Base-by-base conservation (phyloP, 2,797 vertebrate species). In the Parambassis ranga region DNA sequence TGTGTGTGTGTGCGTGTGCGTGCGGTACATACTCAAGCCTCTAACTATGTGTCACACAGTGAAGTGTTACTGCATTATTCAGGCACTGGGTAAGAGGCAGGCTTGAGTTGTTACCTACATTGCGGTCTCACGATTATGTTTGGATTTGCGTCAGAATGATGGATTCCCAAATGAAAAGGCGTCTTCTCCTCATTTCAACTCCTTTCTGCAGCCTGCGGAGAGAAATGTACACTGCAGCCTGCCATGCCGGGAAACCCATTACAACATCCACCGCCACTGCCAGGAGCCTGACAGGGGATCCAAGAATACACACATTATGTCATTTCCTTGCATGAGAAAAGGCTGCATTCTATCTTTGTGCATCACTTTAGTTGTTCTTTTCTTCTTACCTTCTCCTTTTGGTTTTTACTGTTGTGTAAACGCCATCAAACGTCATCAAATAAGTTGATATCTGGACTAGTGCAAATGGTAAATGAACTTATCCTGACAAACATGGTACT, bases 101-200 rank as follows among this genome's bases (percentile, higher is more conserved):
- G 26, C 28, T 22, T n/a, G 47, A 63, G 56, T 49, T 13, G 49
- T 49, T 61, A 43, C 63, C 52, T 46, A 20, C 55, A 33, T 28
- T 18, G 7, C 6, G 19, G 68, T 61, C 35, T 62, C 41, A 53
- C 24, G 16, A 49, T 61, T 42, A 52, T 66, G 63, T 75, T 64
- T 48, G 65, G 37, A 57, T 79, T 60, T 69, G 49, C 31, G 43
- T 79, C 83, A 73, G 46, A 43, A 47, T 52, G 60, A 80, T 63
- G 49, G 52, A 78, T 64, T 71, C 42, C 27, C 22, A 51, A 55
- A 64, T 23, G 24, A 61, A 31, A 60, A 37, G 4, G 22, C 20
- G 10, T 13, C 43, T 10, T 56, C 44, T 50, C 18, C 35, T 59
- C 50, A 26, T 76, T 64, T 70, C 30, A 27, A 15, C 70, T 46